These are phyloP conservation scores for Ceuthmochares aereus DNA, from an alignment of 2,113 vertebrate species.

Conservation along the genomic window DNA sequence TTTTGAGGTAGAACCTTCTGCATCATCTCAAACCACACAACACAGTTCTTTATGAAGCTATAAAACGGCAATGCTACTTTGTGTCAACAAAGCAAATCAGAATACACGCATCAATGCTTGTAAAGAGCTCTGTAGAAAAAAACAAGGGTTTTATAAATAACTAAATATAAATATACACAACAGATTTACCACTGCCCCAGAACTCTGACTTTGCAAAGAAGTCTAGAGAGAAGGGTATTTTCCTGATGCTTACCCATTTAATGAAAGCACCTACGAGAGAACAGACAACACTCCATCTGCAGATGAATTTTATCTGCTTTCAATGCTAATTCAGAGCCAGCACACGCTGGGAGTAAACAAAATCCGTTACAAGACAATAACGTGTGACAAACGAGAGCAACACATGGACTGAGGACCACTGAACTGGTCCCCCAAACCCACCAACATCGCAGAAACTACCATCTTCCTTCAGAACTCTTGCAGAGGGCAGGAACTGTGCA, in stretches of 20 bases:
- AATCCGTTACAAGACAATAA: neutral
- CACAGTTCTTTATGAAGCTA: neutral
- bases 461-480: neutral
- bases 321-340: constrained; percentile 28
- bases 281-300: constrained; percentile 36
- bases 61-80: neutral
- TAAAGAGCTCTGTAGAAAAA: neutral
- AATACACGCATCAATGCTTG: neutral
- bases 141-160: neutral
- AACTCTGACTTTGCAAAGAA: neutral
- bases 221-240: neutral
- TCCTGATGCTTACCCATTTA: neutral
- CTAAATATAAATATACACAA: neutral
- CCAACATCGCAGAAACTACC: neutral
- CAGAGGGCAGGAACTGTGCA: neutral
- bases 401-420: neutral
- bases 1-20: neutral
- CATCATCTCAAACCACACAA: neutral
- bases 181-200: neutral
- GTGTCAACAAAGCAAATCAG: neutral
- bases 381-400: constrained; percentile 26
- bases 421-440: neutral
- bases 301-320: constrained; percentile 43
- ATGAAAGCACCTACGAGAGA: constrained; percentile 11
- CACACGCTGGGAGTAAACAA: constrained; percentile 37